Evolutionary conservation across 2,797 vertebrate species (phyloP), one percentile per base, ranked within the genome.

Genomic region (Epinephelus awoara): DNA sequence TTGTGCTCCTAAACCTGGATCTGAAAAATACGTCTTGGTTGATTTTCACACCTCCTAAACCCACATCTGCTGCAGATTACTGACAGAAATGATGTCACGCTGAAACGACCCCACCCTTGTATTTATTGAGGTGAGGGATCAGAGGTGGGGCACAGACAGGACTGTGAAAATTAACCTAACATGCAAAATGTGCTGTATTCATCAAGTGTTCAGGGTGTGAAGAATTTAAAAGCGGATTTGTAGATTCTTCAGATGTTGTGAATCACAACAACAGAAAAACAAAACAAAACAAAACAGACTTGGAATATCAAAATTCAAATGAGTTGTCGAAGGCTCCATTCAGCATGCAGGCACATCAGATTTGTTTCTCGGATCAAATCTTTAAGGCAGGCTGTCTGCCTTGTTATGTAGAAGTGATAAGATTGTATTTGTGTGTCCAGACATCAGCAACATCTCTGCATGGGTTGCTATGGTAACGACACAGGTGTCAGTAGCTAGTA

Each of bases 51-150:
- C 56, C 55, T 82, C 67, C 51, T 75, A 62, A 82, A 47, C 3
- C 27, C 52, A 79, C 87, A 88, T 89, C 81, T 94, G 91, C 72
- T 67, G 49, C 68, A 59, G 42, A 86, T 91, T 85, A 83, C 38
- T 2, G 25, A 55, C 27, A 55, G 42, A 7, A 27, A 54, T 88
- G 85, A 91, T 77, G 85, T 92, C 89, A 91, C 2, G 1, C 67
- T 74, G 40, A 52, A 75, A n/a, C 17, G 56, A 44, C 72, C 38
- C 59, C 83, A 69, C 84, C 79, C 74, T 79, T 69, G 34, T 70
- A 17, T 89, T 84, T 79, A 86, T 14, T 65, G 77, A 77, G 75
- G 50, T 79, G 59, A 88, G 79, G 59, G 79, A 77, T 77, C 75
- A 83, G 71, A 72, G 67, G 67, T 81, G 85, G 62, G 40, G 52